These are phyloP conservation scores for Cryptomyrus ogoouensis DNA, from an alignment of 2,113 vertebrate species.

Conservation along the genomic window DNA sequence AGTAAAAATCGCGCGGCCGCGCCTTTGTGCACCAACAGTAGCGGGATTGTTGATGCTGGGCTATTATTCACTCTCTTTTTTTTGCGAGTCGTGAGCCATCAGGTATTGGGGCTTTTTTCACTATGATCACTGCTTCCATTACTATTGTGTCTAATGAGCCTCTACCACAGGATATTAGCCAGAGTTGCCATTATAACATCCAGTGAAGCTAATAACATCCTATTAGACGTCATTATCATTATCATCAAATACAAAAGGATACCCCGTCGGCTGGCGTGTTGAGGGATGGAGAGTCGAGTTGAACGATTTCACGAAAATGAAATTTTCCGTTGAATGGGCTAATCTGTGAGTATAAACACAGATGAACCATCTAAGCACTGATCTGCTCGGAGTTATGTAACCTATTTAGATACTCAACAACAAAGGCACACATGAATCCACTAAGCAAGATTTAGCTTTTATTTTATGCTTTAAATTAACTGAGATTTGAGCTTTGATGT, in stretches of 20 bases:
- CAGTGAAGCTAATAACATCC: not conserved
- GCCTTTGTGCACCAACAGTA: not conserved
- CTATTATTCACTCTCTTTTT: not conserved
- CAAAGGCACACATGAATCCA: not conserved
- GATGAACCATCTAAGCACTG: not conserved
- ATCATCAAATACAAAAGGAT: slow-evolving; percentile 3
- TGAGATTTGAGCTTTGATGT: not conserved
- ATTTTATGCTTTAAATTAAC: not conserved
- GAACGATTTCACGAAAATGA: not conserved
- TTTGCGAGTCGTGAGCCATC: not conserved
- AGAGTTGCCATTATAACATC: slow-evolving; percentile 29
- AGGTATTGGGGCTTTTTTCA: not conserved
- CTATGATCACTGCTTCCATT: not conserved
- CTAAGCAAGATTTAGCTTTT: not conserved
- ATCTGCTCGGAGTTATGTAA: not conserved
- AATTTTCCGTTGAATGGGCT: not conserved
- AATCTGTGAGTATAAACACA: not conserved
- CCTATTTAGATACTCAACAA: not conserved
- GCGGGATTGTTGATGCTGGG: not conserved
- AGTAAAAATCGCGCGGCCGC: not conserved
- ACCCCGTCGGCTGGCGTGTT: not conserved
- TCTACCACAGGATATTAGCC: slow-evolving; percentile 40
- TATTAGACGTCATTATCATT: slow-evolving; percentile 12
- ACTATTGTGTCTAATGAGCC: slow-evolving; percentile 8
- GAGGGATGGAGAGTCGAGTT: not conserved